Evolutionary conservation across 2,797 vertebrate genomes (phyloP).

Genomic region (Euphonia xanthogaster): DNA sequence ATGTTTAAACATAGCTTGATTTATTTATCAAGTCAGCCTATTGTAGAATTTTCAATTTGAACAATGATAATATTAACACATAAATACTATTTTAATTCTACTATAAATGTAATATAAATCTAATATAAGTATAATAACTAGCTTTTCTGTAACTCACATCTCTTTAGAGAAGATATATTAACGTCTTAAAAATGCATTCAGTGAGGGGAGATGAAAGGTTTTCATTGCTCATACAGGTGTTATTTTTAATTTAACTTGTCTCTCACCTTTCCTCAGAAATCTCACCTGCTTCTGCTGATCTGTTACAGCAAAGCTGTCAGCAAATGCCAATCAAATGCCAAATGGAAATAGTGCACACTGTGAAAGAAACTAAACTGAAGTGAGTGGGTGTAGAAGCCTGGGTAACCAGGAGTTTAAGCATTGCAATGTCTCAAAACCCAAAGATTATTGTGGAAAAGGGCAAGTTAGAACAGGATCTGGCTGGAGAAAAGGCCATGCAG

Average conservation of each 20-base stretch:
- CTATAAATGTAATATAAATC: background rate
- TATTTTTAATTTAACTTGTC: slow-evolving; percentile 18
- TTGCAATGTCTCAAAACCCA: background rate
- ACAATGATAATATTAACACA: background rate
- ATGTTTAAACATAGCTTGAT: background rate
- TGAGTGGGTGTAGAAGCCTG: background rate
- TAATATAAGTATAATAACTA: background rate
- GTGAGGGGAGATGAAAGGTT: background rate
- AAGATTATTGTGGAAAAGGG: background rate
- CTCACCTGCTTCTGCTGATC: background rate
- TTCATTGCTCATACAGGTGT: background rate
- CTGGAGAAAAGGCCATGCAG: background rate
- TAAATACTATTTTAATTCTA: background rate
- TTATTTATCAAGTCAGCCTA: background rate
- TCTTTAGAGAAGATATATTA: background rate
- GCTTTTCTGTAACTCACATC: background rate
- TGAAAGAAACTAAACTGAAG: background rate
- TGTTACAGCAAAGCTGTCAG: background rate
- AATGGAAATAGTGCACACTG: background rate
- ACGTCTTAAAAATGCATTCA: background rate
- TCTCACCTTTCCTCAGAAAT: background rate
- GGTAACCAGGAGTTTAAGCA: background rate
- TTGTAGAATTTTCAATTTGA: background rate
- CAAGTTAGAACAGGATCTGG: background rate
- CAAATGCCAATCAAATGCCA: background rate